Base-by-base conservation (phyloP, 2,797 vertebrate species). In the Antennarius maculatus region DNA sequence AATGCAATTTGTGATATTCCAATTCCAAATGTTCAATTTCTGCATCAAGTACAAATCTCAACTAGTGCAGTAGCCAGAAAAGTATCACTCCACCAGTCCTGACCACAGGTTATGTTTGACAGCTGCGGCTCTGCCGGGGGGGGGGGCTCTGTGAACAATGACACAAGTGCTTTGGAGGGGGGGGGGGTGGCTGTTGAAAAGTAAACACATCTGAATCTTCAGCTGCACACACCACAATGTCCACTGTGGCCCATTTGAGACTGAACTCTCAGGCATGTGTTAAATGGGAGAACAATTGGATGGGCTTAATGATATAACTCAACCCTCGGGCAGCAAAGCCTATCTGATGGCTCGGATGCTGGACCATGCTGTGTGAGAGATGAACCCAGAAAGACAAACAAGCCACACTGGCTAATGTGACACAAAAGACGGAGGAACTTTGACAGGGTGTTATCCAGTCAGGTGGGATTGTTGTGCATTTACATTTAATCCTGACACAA, bases 311-410 rank as follows among this genome's bases (percentile, higher is more conserved):
- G 81, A 89, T 86, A 59, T 57, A 59, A 57, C 28, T 50, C 79
- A 64, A 46, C 41, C 5, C 31, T 34, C 31, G 12, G 48, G 80
- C 70, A 87, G 77, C 75, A 87, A 82, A 83, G 65, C 17, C 75
- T 86, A 75, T 92, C 83, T 86, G 82, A 72, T 88, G 64, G 59
- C 73, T 77, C 2, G 88, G 84, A 86, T 77, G 87, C 90, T 77
- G 58, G 91, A 80, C 87, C 92, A 88, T 85, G 81, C 85, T 64
- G 46, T 2, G 41, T 74, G 77, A 59, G 74, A 76, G 79, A 89
- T 80, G 77, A 82, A 80, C 79, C 59, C 65, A 64, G 66, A 46
- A 79, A 80, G 75, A 75, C 71, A 82, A 86, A 86, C 83, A 80
- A 74, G 75, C 71, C 57, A 11, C 6, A 12, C 42, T 53, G 70